phyloP scores from a whole-genome alignment of 2,113 vertebrate species.

The Amblyornis subalaris region DNA sequence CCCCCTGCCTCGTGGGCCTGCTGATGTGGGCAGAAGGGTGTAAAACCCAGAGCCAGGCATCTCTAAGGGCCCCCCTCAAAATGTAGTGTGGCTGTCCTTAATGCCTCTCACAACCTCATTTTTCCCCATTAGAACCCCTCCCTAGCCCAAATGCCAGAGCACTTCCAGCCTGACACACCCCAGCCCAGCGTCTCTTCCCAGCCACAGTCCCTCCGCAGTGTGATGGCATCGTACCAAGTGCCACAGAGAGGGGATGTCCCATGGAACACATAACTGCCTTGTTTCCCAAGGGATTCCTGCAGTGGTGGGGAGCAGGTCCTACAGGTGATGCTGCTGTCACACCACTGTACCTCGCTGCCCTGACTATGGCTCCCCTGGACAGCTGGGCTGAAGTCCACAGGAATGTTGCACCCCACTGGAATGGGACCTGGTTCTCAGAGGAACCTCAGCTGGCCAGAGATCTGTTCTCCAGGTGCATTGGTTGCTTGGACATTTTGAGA shows the following conservation, averaged over 20 bases:
- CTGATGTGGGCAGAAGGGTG: neutral
- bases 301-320: neutral
- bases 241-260: neutral
- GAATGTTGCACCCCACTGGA: neutral
- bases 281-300: neutral
- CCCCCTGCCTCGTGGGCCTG: neutral
- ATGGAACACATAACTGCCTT: neutral
- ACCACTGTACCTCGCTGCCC: neutral
- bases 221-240: neutral
- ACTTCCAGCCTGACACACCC: neutral
- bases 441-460: neutral
- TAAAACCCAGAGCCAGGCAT: neutral
- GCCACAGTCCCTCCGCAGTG: rapidly evolving
- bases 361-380: rapidly evolving
- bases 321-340: neutral
- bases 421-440: neutral
- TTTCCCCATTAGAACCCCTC: neutral
- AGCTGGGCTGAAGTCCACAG: neutral
- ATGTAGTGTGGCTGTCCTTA: neutral
- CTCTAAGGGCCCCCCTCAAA: neutral
- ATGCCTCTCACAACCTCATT: neutral
- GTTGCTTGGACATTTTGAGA: neutral
- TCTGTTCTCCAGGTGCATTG: neutral
- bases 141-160: neutral
- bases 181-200: neutral